phyloP scores from a whole-genome alignment of 2,797 vertebrate species.

The Myiothlypis coronata region DNA sequence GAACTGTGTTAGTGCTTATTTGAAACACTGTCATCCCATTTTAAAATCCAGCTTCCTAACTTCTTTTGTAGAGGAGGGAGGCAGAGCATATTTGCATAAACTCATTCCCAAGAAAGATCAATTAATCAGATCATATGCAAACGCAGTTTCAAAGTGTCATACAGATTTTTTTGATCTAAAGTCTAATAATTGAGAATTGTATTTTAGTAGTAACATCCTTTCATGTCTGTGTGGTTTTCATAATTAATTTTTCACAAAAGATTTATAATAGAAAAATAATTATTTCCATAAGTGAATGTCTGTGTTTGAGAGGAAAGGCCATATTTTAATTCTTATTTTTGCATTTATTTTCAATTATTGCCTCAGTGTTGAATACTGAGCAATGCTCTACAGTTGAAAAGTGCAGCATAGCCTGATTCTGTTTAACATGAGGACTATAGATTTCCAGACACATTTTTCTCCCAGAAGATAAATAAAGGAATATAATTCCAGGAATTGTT shows the following conservation, averaged over 20 bases:
- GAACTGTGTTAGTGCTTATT: not conserved
- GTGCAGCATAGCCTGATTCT: not conserved
- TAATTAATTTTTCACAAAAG: not conserved
- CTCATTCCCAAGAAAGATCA: not conserved
- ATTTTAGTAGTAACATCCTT: not conserved
- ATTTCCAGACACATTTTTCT: not conserved
- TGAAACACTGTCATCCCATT: not conserved
- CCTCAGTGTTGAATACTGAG: not conserved
- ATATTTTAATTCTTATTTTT: not conserved
- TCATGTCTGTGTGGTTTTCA: not conserved
- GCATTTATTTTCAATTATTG: not conserved
- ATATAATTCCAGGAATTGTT: not conserved
- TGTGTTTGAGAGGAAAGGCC: not conserved
- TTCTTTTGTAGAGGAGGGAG: not conserved
- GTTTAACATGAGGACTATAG: not conserved
- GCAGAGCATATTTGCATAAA: not conserved
- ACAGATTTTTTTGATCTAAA: not conserved
- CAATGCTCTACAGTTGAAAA: not conserved
- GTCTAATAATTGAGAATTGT: not conserved
- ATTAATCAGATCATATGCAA: not conserved
- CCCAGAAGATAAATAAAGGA: constrained; percentile 30
- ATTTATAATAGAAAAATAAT: not conserved
- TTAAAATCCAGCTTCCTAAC: not conserved
- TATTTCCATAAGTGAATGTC: not conserved
- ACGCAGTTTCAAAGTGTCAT: not conserved